A percentile compares a stretch with the other conserved stretches of the same genome.
phyloP scores from a whole-genome alignment of 2,797 vertebrate genomes.

The Lacerta bilineata region DNA sequence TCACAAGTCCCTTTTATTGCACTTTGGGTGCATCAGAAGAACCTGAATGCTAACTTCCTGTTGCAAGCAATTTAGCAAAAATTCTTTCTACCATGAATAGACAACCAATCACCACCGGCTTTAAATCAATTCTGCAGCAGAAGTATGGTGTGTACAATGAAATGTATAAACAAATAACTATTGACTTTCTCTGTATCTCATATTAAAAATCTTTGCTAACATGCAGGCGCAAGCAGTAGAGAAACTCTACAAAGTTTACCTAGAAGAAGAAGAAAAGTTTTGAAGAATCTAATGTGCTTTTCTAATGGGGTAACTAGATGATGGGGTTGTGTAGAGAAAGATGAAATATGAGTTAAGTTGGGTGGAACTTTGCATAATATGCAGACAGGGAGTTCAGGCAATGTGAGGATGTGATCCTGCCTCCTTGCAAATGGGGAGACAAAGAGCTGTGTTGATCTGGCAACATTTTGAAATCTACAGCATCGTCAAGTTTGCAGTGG shows the following conservation, averaged over 20 bases:
- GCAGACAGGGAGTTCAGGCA: background rate
- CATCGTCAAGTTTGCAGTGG: background rate
- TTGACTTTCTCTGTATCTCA: background rate
- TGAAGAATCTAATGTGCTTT: background rate
- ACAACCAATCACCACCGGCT: background rate
- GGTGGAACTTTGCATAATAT: background rate
- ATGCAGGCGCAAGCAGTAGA: background rate
- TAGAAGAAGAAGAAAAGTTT: background rate
- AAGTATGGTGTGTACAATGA: background rate
- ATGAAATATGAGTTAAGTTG: background rate
- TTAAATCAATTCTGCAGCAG: background rate
- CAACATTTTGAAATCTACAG: background rate
- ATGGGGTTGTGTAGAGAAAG: background rate
- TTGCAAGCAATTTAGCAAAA: constrained; percentile 39
- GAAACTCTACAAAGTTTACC: background rate
- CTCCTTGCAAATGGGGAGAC: background rate
- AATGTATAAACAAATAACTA: constrained; percentile 22
- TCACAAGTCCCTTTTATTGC: constrained; percentile 45
- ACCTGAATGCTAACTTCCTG: background rate
- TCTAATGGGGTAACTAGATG: background rate
- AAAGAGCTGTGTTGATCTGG: background rate
- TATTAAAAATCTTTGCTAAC: constrained; percentile 3
- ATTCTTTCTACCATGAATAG: constrained; percentile 30
- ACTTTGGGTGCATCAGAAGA: constrained; percentile 12
- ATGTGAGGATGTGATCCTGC: too few relatives aligned